A percentile compares a stretch with the other conserved stretches of the same genome.
Evolutionary conservation across 2,797 vertebrate genomes (phyloP).

Genomic region (Nannoperca obscura): DNA sequence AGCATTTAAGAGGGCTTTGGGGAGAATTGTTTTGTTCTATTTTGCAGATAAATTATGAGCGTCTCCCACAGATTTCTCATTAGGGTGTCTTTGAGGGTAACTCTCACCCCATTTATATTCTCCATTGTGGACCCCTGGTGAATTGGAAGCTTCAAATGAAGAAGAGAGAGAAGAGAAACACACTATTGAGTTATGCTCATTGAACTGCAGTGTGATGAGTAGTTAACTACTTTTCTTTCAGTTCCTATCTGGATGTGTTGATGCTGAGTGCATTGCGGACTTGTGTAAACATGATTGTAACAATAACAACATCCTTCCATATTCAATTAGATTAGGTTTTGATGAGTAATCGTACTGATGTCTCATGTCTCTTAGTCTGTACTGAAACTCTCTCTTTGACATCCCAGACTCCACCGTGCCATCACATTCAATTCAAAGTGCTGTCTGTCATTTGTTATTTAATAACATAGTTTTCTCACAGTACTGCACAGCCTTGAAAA

Average conservation of each 20-base stretch:
- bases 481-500: slow-evolving; percentile 27
- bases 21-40: slow-evolving; percentile 82
- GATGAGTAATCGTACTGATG: slow-evolving; percentile 36
- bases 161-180: slow-evolving; percentile 60
- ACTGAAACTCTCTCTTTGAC: slow-evolving; percentile 35
- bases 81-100: slow-evolving; percentile 83
- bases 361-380: slow-evolving; percentile 34
- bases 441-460: slow-evolving; percentile 35
- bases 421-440: slow-evolving; percentile 42
- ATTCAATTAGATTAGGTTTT: slow-evolving; percentile 51
- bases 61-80: slow-evolving; percentile 82
- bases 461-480: slow-evolving; percentile 35
- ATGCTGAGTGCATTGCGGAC: slow-evolving; percentile 30
- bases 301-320: slow-evolving; percentile 46
- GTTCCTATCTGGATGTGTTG: slow-evolving; percentile 50
- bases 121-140: slow-evolving; percentile 74
- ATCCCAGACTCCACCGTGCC: slow-evolving; percentile 17
- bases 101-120: slow-evolving; percentile 80
- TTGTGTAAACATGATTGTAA: slow-evolving; percentile 45
- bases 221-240: slow-evolving; percentile 62
- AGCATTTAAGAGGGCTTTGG: slow-evolving; percentile 86
- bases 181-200: slow-evolving; percentile 63
- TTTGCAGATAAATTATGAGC: slow-evolving; percentile 86
- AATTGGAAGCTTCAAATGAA: slow-evolving; percentile 69
- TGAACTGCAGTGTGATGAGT: slow-evolving; percentile 63